phyloP scores from a whole-genome alignment of 1,140 invertebrate genomes.

The Chrysomallon squamiferum region DNA sequence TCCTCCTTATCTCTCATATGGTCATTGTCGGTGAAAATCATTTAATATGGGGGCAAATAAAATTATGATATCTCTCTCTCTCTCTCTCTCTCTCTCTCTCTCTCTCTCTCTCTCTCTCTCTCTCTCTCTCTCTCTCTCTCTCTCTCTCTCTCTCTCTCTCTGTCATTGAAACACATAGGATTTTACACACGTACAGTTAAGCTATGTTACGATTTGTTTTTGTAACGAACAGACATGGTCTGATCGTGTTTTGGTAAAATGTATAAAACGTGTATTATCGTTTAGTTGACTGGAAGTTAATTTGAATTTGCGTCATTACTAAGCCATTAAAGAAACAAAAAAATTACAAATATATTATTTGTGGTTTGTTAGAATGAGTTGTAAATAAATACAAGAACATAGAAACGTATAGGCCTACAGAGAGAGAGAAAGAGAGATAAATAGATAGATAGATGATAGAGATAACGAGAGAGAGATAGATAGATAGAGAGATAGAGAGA shows the following conservation, averaged over 20 bases:
- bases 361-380: no score
- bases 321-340: neutral
- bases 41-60: no score
- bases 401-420: neutral
- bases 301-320: no score
- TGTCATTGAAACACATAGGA: neutral
- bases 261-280: neutral
- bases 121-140: neutral
- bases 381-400: neutral
- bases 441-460: neutral
- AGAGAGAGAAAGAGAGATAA: no score
- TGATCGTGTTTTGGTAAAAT: neutral
- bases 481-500: neutral
- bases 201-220: no score
- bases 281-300: no score
- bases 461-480: conserved; percentile 8
- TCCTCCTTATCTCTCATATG: no score
- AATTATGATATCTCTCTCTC: neutral
- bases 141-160: neutral
- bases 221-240: no score
- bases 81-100: neutral
- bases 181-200: neutral
- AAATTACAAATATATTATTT: neutral
- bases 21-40: no score
- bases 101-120: conserved; percentile 10